Evolutionary conservation across 2,888 invertebrate species (phyloP).

Genomic region (Standfussiana lucernea): DNA sequence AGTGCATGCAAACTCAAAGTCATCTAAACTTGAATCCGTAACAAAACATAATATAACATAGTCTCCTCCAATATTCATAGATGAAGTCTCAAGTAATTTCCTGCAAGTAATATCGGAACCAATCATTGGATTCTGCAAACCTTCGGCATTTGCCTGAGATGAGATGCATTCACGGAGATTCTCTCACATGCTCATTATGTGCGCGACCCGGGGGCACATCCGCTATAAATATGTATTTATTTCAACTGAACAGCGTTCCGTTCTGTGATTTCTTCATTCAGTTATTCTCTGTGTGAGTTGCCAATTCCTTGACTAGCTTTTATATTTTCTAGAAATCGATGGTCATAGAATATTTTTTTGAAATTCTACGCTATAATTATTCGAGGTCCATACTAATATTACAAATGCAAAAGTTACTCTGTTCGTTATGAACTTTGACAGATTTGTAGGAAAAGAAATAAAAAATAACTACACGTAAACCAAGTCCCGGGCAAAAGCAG

Average conservation of each 20-base stretch:
- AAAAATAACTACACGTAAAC: neutral
- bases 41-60: neutral
- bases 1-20: neutral
- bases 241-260: constrained; percentile 13
- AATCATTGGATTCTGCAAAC: constrained; percentile 44
- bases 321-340: constrained; percentile 8
- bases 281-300: constrained; percentile 35
- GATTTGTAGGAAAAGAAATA: neutral
- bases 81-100: constrained; percentile 18
- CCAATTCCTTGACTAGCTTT: constrained; percentile 8
- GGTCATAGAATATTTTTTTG: neutral
- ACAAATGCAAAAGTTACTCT: neutral
- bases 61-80: constrained; percentile 26
- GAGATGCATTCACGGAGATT: constrained; percentile 50
- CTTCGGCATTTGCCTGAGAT: constrained; percentile 30
- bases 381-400: neutral
- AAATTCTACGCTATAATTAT: neutral
- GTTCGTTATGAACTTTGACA: neutral
- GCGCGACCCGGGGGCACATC: neutral
- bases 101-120: constrained; percentile 21
- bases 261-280: constrained; percentile 45
- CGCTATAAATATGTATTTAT: constrained; percentile 31
- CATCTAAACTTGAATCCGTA: constrained; percentile 4
- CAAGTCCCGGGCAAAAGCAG: neutral
- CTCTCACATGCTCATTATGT: constrained; percentile 36